Evolutionary conservation across 2,888 invertebrate species (phyloP), one percentile per base, ranked within the genome.

Genomic region (Lottia scabra): DNA sequence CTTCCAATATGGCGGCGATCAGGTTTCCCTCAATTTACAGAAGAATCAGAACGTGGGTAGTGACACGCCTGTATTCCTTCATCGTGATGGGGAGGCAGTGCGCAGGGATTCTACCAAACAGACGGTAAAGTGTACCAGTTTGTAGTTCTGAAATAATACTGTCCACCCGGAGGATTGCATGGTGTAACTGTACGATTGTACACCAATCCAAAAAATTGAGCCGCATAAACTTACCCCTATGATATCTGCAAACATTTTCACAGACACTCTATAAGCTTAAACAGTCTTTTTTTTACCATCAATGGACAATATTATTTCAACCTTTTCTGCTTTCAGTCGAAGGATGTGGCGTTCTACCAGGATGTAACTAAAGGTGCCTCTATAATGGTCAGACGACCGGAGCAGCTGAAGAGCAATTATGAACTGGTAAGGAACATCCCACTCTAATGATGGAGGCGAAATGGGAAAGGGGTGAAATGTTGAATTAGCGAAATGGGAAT

Each of bases 291-390:
- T n/a, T n/a, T n/a, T n/a, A n/a, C n/a, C n/a, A n/a, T n/a, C n/a
- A 30, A 30, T 30, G 30, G 30, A 30, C 30, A 30, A 5, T 30
- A 8, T 38, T 38, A 10, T 8, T 38, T 38, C 8, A 38, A 38
- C 10, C 8, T 38, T 38, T 10, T 38, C 38, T 38, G 38, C 38
- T 44, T 45, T 15, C 10, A 26, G 68, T 26, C 48, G 23, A 62
- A 62, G 27, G 56, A 30, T 43, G 62, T 68, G 56, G 68, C 30
- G 1, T 68, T 56, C 56, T 68, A 68, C 62, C 68, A 68, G 43
- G 68, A 68, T 43, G 68, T 68, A 23, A n/a, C 62, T n/a, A 68
- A 68, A 30, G 68, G 56, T n/a, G 68, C 68, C 12, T 48, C 68
- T 38, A 68, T 68, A 15, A 68, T 68, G 68, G 68, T 68, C 19